Evolutionary conservation across 2,797 vertebrate species (phyloP), one percentile per base, ranked within the genome.

Genomic region (Xenentodon cancila): DNA sequence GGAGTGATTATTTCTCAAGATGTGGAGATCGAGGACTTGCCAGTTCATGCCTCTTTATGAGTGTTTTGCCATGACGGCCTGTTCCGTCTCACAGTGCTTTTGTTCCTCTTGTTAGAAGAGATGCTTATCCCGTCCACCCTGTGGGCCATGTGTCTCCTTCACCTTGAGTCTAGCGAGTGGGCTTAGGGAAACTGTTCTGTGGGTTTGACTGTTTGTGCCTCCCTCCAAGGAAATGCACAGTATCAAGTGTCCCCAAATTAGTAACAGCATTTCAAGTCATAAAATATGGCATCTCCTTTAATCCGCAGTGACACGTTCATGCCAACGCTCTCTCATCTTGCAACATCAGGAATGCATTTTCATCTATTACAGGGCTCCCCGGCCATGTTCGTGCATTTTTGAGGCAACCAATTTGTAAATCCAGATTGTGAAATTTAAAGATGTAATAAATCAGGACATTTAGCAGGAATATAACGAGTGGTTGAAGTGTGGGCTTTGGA

Each of bases 1-100:
- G 90, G 84, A 92, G 84, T 91, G 86, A 92, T 92, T 90, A 91
- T 87, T 91, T 86, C 81, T 88, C 89, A 92, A 89, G 89, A 91
- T 91, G 91, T 91, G 87, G 84, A 82, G 77, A 86, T 75, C 21
- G 68, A 84, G 74, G 85, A 85, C 88, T 73, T 85, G 89, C 90
- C 89, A 91, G 85, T 87, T 90, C 88, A 84, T 88, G 85, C 82
- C 86, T 88, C 80, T 89, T 88, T 88, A 87, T 86, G 81, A 85
- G 80, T 88, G 81, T 89, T 90, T 86, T 90, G 88, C 84, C 86
- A 85, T 59, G 73, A 79, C 56, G 56, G 81, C 69, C 77, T 82
- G 75, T 82, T 90, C 80, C 59, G 67, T 79, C 73, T 84, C 84
- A 68, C 80, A 75, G 73, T 68, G 70, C 80, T 76, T 90, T 91